Conservation (phyloP, 2,888 invertebrate species). For the Cerceris ruficornis region DNA sequence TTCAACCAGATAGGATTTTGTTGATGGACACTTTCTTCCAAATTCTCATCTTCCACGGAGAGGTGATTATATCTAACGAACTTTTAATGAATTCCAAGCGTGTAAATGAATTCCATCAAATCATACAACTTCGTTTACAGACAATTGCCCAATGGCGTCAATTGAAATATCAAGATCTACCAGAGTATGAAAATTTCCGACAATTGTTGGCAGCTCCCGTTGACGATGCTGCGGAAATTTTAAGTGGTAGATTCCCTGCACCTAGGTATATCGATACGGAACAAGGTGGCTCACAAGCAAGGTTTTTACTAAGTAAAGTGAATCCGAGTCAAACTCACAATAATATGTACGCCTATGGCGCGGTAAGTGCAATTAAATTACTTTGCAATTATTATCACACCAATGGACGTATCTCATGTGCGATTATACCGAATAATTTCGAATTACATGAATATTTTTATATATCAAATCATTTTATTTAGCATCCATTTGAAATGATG, state of each 20-base stretch:
- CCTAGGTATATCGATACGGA: slow-evolving; percentile 99
- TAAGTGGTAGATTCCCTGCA: slow-evolving; percentile 98
- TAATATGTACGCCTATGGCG: slow-evolving; percentile 98
- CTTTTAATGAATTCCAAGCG: not conserved
- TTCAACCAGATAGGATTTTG: slow-evolving; percentile 97
- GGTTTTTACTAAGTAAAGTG: slow-evolving; percentile 98
- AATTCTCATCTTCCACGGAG: slow-evolving; percentile 99
- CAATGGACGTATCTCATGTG: not conserved
- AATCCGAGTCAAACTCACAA: slow-evolving; percentile 99
- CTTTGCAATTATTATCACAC: not conserved
- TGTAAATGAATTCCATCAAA: not conserved
- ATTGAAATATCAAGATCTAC: slow-evolving; percentile 97
- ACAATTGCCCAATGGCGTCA: slow-evolving; percentile 99
- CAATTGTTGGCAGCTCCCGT: slow-evolving; percentile 97
- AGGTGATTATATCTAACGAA: slow-evolving; percentile 84
- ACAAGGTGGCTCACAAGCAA: slow-evolving; percentile 99
- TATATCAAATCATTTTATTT: slow-evolving; percentile 13
- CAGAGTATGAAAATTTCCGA: slow-evolving; percentile 98
- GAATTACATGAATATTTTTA: not conserved
- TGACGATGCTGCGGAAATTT: slow-evolving; percentile 98
- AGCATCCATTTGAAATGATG: slow-evolving; percentile 10
- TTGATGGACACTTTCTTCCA: slow-evolving; percentile 99
- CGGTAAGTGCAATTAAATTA: slow-evolving; percentile 85
- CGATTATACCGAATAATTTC: not conserved
- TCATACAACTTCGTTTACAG: slow-evolving; percentile 80